Base-by-base conservation (phyloP, 2,888 invertebrate species). In the Callyntrura guangdongensis region DNA sequence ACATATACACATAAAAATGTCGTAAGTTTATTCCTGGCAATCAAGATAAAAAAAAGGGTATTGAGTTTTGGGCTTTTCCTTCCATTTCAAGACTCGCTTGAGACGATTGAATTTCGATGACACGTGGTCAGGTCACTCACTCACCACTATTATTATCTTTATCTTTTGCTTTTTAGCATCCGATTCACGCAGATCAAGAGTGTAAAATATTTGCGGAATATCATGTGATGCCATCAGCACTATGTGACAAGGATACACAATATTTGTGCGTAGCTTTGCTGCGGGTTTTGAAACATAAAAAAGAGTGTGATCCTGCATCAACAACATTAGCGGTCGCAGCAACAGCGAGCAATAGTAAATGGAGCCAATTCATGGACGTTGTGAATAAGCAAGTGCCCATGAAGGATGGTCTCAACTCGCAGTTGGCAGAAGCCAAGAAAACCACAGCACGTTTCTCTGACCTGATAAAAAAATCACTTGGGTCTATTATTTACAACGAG, bases 381-480 rank as follows among this genome's bases (percentile, higher is more conserved):
- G 83, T 89, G 64, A 83, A 74, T 61, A 89, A 83, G 53, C 83
- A 89, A 89, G 56, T 59, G 69, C 61, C 89, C 61, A 89, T 89
- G 83, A 83, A 83, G 45, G 83, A 89, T 64, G 88, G 88, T 22
- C 72, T 89, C 36, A 89, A 89, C 69, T 89, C 83, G 47, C 89
- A 83, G 85, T 72, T 72, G 61, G 83, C 61, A 17, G 74, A 89
- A 83, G 83, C 89, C 82, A 83, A 77, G 49, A 83, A 74, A 74
- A 56, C 83, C 83, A 88, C 88, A 20, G 72, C 89, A 61, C 77
- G 64, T 27, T 49, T 74, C 61, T 47, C 82, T 83, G 83, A 74
- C 83, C 74, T 89, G 89, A 89, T 89, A 89, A 83, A n/a, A 74
- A 89, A 89, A 89, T 89, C 89, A 83, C 89, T 89, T 56, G 89